Evolutionary conservation across 2,888 invertebrate species (phyloP), one percentile per base, ranked within the genome.

Genomic region (Epistrophella euchroma): DNA sequence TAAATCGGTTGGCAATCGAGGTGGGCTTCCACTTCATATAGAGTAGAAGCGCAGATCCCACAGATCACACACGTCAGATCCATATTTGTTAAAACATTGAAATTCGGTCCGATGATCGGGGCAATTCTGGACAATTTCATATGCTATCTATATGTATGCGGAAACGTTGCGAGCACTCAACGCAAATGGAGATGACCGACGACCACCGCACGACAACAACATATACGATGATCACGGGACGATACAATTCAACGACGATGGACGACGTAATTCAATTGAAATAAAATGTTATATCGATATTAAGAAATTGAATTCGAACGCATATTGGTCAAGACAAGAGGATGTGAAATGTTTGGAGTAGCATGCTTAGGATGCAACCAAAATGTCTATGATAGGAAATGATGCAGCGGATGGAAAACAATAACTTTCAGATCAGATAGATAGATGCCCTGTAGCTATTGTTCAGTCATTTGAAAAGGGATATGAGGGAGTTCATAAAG

Each of bases 1-100:
- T 81, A 81, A 85, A 85, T 85, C 85, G 85, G 45, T 73, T 72
- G 45, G 81, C 76, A 60, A 80, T 81, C 85, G 76, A 76, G 85
- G 85, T 85, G 85, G 84, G 85, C 85, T 71, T 73, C 80, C 68
- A 55, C 68, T 68, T 85, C 85, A 79, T 71, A 74, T 37, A 22
- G 52, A 60, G 37, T 43, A 45, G 62, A 64, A 75, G 75, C 68
- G 75, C 72, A 80, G 80, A 85, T 85, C 85, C 76, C 72, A 75
- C 85, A 81, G 85, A 85, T 85, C 85, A 85, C 72, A 37, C 66
- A 76, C 56, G 66, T 85, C 85, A 80, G 80, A 85, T 76, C 85
- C 85, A 85, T 85, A 85, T 85, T 85, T 85, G 84, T 75, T 84
- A 50, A 75, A 60, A 66, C 80, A 85, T 85, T 85, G 80, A 85